Conservation (phyloP, 2,797 vertebrate species). For the Labroides dimidiatus region DNA sequence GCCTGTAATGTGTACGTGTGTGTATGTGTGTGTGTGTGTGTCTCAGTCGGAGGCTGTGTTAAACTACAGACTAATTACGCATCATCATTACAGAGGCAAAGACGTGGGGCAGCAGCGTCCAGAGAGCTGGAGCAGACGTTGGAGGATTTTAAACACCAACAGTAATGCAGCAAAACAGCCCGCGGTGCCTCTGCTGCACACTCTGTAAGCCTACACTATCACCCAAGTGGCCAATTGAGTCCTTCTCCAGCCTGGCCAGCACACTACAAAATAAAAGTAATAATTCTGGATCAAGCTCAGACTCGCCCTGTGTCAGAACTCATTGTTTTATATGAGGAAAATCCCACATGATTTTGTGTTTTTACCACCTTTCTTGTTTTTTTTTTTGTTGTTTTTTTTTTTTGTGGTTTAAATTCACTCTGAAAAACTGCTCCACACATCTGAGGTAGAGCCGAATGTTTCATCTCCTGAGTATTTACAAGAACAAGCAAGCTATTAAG, state of each 20-base stretch:
- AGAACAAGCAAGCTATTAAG: conserved; percentile 22
- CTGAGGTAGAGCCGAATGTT: conserved; percentile 1
- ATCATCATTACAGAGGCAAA: conserved; percentile 70
- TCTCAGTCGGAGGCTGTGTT: conserved; percentile 65
- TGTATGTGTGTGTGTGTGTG: conserved; percentile 16
- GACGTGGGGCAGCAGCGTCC: conserved; percentile 49
- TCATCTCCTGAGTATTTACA: conserved; percentile 16
- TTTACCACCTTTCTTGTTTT: conserved; percentile 7
- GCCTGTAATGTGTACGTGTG: conserved; percentile 35
- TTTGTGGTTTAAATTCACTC: too few species aligned
- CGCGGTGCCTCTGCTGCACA: conserved; percentile 8
- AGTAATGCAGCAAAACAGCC: conserved; percentile 46
- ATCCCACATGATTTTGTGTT: background rate
- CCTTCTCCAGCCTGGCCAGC: conserved; percentile 18
- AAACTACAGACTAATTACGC: conserved; percentile 74
- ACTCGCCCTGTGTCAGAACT: background rate
- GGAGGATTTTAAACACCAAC: conserved; percentile 47
- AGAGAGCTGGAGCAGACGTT: conserved; percentile 43
- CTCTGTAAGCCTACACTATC: conserved; percentile 26
- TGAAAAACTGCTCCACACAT: conserved; percentile 28
- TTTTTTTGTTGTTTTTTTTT: too few species aligned
- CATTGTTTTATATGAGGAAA: conserved; percentile 1
- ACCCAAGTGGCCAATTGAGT: conserved; percentile 39
- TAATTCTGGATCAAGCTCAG: conserved; percentile 10
- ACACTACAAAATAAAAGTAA: conserved; percentile 6